phyloP scores from a whole-genome alignment of 2,888 invertebrate genomes.

The Iphiclides podalirius region DNA sequence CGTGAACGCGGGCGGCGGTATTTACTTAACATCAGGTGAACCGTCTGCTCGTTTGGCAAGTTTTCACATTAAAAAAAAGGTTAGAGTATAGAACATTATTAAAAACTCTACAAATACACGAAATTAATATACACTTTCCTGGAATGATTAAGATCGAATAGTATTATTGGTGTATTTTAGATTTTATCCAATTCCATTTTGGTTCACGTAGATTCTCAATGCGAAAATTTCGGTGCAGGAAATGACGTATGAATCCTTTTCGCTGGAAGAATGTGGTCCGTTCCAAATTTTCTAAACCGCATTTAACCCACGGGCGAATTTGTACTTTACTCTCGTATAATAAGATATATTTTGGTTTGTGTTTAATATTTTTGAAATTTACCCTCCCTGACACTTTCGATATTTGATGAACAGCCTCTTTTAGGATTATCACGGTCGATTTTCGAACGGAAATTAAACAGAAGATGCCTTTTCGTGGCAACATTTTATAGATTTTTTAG shows the following conservation, averaged over 20 bases:
- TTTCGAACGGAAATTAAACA: slow-evolving; percentile 11
- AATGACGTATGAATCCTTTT: slow-evolving; percentile 15
- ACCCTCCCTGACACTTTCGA: background rate
- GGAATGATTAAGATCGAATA: no score
- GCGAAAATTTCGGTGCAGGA: slow-evolving; percentile 11
- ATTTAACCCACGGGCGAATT: background rate
- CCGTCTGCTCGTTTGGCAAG: no score
- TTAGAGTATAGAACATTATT: no score
- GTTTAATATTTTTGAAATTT: background rate
- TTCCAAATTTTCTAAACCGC: no score
- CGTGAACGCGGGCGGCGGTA: no score
- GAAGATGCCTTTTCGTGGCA: background rate
- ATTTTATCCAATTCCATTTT: background rate
- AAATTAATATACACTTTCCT: no score
- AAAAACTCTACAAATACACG: no score
- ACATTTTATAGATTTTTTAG: background rate
- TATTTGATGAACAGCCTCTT: slow-evolving; percentile 10
- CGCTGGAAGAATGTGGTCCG: no score
- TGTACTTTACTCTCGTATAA: background rate
- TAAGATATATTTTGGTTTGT: background rate
- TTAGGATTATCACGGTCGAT: slow-evolving; percentile 3
- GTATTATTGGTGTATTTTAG: no score
- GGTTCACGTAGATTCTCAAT: slow-evolving; percentile 10
- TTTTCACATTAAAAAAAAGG: no score
- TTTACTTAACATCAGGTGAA: no score